phyloP scores from a whole-genome alignment of 2,797 vertebrate genomes.

The Spatula clypeata region DNA sequence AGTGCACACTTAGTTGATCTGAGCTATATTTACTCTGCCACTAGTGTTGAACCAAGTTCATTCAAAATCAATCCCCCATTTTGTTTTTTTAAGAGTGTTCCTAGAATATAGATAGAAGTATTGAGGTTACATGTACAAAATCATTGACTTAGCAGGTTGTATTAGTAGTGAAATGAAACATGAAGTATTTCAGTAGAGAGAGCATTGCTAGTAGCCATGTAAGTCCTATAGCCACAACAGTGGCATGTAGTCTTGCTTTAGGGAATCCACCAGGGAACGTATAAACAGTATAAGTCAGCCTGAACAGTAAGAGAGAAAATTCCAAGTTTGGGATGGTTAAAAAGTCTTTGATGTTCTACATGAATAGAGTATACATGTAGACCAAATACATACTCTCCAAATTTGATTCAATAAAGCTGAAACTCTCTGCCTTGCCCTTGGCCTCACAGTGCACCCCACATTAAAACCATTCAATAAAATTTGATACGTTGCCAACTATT shows the following conservation, averaged over 20 bases:
- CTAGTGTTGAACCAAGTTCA: not conserved
- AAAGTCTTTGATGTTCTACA: constrained; percentile 32
- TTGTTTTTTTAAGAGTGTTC: not conserved
- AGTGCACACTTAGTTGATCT: not conserved
- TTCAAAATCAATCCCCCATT: not conserved
- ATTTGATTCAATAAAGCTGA: constrained; percentile 53
- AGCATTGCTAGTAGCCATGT: not conserved
- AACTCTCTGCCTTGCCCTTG: constrained; percentile 13
- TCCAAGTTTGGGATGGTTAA: constrained; percentile 18
- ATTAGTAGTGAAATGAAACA: not conserved
- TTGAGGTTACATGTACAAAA: not conserved
- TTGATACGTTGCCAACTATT: constrained; percentile 50
- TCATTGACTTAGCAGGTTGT: not conserved
- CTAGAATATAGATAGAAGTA: not conserved
- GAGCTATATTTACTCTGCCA: not conserved
- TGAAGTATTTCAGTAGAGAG: not conserved
- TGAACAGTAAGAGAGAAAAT: constrained; percentile 41
- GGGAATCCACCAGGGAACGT: constrained; percentile 2
- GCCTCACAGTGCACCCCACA: constrained; percentile 15
- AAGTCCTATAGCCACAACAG: not conserved
- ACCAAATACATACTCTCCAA: constrained; percentile 37
- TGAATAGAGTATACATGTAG: not conserved
- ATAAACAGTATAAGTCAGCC: not conserved
- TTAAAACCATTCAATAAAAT: constrained; percentile 70
- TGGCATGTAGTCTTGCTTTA: not conserved